phyloP scores from a whole-genome alignment of 2,888 invertebrate genomes.

The Phalangium opilio region DNA sequence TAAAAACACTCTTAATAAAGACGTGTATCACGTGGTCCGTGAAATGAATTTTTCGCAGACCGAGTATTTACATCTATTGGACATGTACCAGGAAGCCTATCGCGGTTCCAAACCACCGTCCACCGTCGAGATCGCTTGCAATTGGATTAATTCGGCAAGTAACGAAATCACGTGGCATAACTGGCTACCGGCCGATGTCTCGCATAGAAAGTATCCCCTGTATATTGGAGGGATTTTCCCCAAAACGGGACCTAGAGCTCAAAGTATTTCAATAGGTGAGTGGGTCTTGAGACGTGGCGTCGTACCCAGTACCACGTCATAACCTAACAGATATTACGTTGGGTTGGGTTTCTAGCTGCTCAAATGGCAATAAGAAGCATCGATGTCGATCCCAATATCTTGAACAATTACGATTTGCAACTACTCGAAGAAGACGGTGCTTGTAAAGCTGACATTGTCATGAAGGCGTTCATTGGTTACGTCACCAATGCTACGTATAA shows the following conservation, averaged over 20 bases:
- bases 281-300: no score
- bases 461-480: slow-evolving; percentile 57
- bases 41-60: slow-evolving; percentile 34
- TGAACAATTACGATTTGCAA: slow-evolving; percentile 44
- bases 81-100: slow-evolving; percentile 6
- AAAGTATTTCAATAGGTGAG: no score
- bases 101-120: slow-evolving; percentile 16
- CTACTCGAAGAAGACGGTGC: slow-evolving; percentile 46
- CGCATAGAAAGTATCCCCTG: slow-evolving; percentile 32
- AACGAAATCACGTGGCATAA: slow-evolving; percentile 34
- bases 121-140: slow-evolving; percentile 43
- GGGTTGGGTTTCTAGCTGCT: slow-evolving; percentile 38
- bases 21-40: slow-evolving; percentile 28
- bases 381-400: slow-evolving; percentile 41
- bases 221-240: slow-evolving; percentile 57
- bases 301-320: no score
- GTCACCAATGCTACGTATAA: slow-evolving; percentile 40
- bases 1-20: slow-evolving; percentile 13
- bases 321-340: no score
- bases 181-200: slow-evolving; percentile 32
- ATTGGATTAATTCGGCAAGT: slow-evolving; percentile 46
- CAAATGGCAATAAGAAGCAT: slow-evolving; percentile 46
- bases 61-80: slow-evolving; percentile 39
- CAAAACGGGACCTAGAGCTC: slow-evolving; percentile 31
- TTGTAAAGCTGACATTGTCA: slow-evolving; percentile 53